A percentile compares a stretch with the other conserved stretches of the same genome.
Evolutionary conservation across 2,888 invertebrate genomes (phyloP).

Genomic region (Cybosia mesomella): DNA sequence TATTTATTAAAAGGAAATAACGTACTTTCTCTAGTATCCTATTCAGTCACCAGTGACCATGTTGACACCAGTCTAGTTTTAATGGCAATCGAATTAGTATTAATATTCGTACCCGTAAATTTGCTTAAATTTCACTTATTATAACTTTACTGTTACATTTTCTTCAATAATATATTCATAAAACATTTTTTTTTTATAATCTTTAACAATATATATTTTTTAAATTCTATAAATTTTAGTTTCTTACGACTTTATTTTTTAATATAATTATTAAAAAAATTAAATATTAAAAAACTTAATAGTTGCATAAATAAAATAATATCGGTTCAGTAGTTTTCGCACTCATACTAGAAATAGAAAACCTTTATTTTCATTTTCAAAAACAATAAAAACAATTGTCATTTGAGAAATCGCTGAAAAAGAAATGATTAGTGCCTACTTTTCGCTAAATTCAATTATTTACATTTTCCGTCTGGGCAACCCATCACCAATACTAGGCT

Average conservation of each 20-base stretch:
- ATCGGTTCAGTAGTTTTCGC: constrained; percentile 20
- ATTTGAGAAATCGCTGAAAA: constrained; percentile 50
- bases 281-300: not conserved
- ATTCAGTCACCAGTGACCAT: not conserved
- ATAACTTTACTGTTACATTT: constrained; percentile 28
- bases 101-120: constrained; percentile 22
- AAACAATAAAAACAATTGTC: constrained; percentile 14
- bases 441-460: constrained; percentile 34
- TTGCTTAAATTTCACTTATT: constrained; percentile 24
- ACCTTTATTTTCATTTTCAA: constrained; percentile 1
- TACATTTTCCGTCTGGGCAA: constrained; percentile 35
- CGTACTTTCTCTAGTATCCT: too few species aligned
- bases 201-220: constrained; percentile 5
- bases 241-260: not conserved
- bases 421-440: constrained; percentile 51
- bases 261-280: not conserved
- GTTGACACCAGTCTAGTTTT: too few species aligned
- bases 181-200: constrained; percentile 20
- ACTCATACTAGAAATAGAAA: constrained; percentile 7
- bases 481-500: constrained; percentile 57
- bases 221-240: not conserved
- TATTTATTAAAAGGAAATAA: too few species aligned
- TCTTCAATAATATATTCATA: not conserved
- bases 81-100: too few species aligned
- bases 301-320: not conserved